These are phyloP conservation scores for Papilio polytes DNA, from an alignment of 1,140 invertebrate genomes.

Conservation along the genomic window DNA sequence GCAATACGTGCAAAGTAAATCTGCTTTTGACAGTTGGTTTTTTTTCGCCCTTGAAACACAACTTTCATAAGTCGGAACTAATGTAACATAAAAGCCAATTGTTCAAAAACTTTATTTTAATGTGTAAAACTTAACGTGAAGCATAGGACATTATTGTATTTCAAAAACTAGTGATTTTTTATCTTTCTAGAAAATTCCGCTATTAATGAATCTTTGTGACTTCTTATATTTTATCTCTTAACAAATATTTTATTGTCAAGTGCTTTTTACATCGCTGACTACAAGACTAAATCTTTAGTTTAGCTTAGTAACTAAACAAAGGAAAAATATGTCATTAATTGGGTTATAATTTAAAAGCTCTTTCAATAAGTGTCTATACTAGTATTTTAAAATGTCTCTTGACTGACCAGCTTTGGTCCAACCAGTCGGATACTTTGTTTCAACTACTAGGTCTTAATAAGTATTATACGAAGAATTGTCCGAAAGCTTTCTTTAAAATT, in stretches of 20 bases:
- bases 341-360: not conserved
- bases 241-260: not conserved
- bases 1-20: no score
- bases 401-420: not conserved
- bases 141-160: no score
- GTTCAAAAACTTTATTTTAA: no score
- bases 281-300: no score
- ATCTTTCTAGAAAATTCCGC: no score
- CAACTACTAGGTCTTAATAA: not conserved
- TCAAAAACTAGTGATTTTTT: no score
- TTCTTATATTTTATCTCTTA: not conserved
- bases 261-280: not conserved
- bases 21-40: not conserved
- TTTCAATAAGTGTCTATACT: not conserved
- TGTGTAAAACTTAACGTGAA: not conserved
- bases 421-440: conserved; percentile 6
- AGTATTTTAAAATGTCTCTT: conserved; percentile 7
- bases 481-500: not conserved
- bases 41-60: no score
- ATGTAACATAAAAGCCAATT: no score
- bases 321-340: not conserved
- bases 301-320: not conserved
- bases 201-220: not conserved
- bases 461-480: not conserved
- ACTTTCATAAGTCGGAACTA: no score